Conservation (phyloP, 2,113 vertebrate species). For the Corythaeola cristata region DNA sequence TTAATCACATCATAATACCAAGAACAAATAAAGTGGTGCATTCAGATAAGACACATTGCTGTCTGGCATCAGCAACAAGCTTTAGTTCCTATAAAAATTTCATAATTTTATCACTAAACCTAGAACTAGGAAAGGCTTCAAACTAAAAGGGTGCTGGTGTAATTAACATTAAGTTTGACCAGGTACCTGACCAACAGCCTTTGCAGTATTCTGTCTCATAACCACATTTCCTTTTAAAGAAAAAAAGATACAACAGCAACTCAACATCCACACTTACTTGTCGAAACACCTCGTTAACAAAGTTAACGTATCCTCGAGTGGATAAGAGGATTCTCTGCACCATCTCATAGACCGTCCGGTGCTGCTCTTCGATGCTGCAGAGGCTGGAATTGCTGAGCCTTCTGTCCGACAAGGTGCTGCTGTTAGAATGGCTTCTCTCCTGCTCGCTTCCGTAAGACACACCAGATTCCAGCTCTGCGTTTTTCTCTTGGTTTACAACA, state of each 20-base stretch:
- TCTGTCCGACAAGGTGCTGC: constrained; percentile 89
- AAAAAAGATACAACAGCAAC: neutral
- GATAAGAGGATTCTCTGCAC: constrained; percentile 92
- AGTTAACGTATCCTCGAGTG: constrained; percentile 94
- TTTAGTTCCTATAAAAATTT: neutral
- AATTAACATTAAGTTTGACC: no score
- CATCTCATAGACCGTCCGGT: constrained; percentile 89
- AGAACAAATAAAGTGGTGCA: neutral
- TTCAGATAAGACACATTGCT: neutral
- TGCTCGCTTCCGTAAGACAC: constrained; percentile 61
- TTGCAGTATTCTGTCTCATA: accelerated
- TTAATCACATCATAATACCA: neutral
- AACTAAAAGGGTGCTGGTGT: neutral
- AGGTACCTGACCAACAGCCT: neutral
- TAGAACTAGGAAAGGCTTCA: neutral
- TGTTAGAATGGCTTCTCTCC: constrained; percentile 88
- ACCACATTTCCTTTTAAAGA: neutral
- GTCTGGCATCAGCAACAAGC: neutral
- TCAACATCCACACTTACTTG: constrained; percentile 77
- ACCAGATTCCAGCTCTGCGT: constrained; percentile 70
- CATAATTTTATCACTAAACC: accelerated
- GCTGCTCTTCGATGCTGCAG: constrained; percentile 95
- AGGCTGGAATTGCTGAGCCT: constrained; percentile 89
- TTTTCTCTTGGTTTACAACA: constrained; percentile 80
- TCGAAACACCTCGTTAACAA: constrained; percentile 96